phyloP scores from a whole-genome alignment of 2,888 invertebrate species.

The Cephus spinipes region DNA sequence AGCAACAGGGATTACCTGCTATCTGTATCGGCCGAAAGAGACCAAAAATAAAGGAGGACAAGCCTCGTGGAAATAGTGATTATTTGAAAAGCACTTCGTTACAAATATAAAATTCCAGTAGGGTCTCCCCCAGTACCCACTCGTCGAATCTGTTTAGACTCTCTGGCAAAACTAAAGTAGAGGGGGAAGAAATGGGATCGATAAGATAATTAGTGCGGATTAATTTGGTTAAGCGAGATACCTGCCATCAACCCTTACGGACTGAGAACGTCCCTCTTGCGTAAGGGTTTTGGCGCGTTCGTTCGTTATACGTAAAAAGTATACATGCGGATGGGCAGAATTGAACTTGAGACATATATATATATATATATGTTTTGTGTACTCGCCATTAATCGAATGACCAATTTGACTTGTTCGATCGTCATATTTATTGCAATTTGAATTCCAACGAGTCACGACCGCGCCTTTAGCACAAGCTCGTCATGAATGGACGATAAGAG shows the following conservation, averaged over 20 bases:
- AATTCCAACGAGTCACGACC: background rate
- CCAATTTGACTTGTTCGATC: background rate
- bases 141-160: background rate
- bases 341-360: background rate
- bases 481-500: background rate
- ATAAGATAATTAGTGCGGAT: background rate
- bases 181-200: background rate
- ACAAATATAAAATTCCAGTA: background rate
- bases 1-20: background rate
- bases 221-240: background rate
- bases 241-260: background rate
- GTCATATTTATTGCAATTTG: background rate
- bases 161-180: background rate
- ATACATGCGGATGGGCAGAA: background rate
- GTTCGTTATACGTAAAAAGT: background rate
- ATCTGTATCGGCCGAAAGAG: background rate
- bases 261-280: background rate
- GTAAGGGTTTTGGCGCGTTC: background rate
- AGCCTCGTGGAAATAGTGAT: slow-evolving; percentile 2
- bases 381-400: background rate
- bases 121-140: background rate
- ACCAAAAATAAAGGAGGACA: slow-evolving; percentile 2
- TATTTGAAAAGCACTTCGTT: slow-evolving; percentile 4
- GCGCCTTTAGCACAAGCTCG: background rate
- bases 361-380: background rate